Evolutionary conservation across 2,888 invertebrate species (phyloP), one percentile per base, ranked within the genome.

Genomic region (Pristionchus japonicus): DNA sequence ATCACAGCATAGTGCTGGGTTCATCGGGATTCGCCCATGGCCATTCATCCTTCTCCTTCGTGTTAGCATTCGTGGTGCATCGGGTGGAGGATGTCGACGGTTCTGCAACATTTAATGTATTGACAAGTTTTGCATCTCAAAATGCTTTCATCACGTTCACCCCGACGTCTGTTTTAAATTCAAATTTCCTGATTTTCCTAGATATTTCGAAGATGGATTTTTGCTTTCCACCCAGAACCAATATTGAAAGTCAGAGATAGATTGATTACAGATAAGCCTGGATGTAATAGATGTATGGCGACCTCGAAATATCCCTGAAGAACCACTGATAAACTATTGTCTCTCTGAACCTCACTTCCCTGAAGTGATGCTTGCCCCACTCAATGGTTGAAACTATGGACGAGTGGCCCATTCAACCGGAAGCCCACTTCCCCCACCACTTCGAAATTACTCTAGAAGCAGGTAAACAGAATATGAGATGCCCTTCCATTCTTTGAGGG

Each of bases 1-100:
- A 49, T 91, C 88, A 93, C 37, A 93, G 89, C 90, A 92, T 92
- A 40, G 93, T 93, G 88, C 91, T 92, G 31, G 91, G 92, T 89
- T 92, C 90, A 89, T 91, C 91, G 47, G 93, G 92, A 89, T 92
- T 92, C 70, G 91, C 90, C 92, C 92, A 92, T 43, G 92, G 92
- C 92, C 92, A 92, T 57, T 91, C 92, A 47, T 84, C 86, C 37
- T 47, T 31, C 52, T 49, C 23, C 85, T 40, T 40, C 40, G 15
- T 64, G 64, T 64, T 64, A 20, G n/a, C n/a, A n/a, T n/a, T n/a
- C n/a, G n/a, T n/a, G 52, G 61, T 64, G 61, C 70, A 70, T 23
- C 37, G 37, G 70, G 37, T 20, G 13, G 77, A 77, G 1, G 77
- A 27, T 9, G 77, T 77, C 4, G 77, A 77, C n/a, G 77, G 77